These are phyloP conservation scores for Pteruthius melanotis DNA, from an alignment of 2,113 vertebrate genomes.

Conservation along the genomic window DNA sequence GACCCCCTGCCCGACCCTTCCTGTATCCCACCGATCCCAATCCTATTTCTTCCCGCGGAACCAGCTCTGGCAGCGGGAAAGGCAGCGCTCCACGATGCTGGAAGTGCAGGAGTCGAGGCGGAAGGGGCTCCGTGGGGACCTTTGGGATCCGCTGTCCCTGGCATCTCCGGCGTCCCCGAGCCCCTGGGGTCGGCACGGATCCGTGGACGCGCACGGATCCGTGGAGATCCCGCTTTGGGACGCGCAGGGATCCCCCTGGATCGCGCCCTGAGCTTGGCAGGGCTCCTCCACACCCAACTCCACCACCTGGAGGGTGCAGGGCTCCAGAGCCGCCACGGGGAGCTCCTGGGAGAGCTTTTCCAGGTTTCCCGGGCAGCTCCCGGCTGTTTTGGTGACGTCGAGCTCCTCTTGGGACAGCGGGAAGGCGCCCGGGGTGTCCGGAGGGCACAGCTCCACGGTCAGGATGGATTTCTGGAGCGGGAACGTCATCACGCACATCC, in stretches of 20 bases:
- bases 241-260: accelerated
- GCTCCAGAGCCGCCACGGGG: accelerated
- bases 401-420: background rate
- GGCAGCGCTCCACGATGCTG: constrained; percentile 12
- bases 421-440: accelerated
- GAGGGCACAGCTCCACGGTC: background rate
- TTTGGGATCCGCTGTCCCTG: accelerated
- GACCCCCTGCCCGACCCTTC: too few species aligned
- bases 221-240: background rate
- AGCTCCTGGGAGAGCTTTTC: background rate
- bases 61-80: constrained; percentile 22
- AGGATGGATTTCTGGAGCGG: background rate
- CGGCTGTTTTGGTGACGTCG: accelerated
- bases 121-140: accelerated
- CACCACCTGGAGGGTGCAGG: background rate
- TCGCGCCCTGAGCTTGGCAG: accelerated
- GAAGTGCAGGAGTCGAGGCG: background rate
- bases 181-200: background rate
- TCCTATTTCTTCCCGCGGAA: background rate
- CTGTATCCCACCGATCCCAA: accelerated
- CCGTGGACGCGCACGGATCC: background rate
- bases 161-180: accelerated
- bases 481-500: background rate
- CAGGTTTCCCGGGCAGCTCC: background rate
- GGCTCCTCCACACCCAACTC: accelerated